Conservation (phyloP, 2,113 vertebrate genomes). For the Oncorhynchus mykiss region DNA sequence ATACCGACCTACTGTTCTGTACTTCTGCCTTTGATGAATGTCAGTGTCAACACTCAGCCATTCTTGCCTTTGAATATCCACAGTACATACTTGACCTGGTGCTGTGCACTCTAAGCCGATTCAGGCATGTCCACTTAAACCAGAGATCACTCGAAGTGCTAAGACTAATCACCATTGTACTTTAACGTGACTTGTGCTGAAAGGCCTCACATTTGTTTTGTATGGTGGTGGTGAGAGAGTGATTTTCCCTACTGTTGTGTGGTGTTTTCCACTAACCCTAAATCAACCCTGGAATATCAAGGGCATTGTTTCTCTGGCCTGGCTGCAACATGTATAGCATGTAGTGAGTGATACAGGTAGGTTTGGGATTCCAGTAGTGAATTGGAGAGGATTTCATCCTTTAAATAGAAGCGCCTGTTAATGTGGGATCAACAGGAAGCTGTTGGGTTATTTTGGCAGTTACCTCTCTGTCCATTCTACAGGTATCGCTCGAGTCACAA, state of each 20-base stretch:
- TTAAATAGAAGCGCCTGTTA: slow-evolving; percentile 79
- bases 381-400: slow-evolving; percentile 73
- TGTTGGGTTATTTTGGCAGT: slow-evolving; percentile 61
- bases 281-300: slow-evolving; percentile 21
- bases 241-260: slow-evolving; percentile 44
- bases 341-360: not conserved
- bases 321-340: not conserved
- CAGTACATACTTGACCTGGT: not conserved
- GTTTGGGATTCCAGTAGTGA: slow-evolving; percentile 57
- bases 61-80: not conserved
- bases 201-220: not conserved
- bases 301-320: slow-evolving; percentile 45
- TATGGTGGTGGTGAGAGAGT: slow-evolving; percentile 28
- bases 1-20: too few species aligned
- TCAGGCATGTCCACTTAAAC: slow-evolving; percentile 14
- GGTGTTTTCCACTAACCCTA: slow-evolving; percentile 29
- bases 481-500: not conserved
- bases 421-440: slow-evolving; percentile 72
- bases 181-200: slow-evolving; percentile 4
- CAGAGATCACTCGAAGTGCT: not conserved
- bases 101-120: not conserved
- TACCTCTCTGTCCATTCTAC: not conserved
- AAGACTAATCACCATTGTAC: slow-evolving; percentile 18
- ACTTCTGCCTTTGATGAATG: too few species aligned
- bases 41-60: not conserved